Evolutionary conservation across 2,797 vertebrate genomes (phyloP).

Genomic region (Galago senegalensis): DNA sequence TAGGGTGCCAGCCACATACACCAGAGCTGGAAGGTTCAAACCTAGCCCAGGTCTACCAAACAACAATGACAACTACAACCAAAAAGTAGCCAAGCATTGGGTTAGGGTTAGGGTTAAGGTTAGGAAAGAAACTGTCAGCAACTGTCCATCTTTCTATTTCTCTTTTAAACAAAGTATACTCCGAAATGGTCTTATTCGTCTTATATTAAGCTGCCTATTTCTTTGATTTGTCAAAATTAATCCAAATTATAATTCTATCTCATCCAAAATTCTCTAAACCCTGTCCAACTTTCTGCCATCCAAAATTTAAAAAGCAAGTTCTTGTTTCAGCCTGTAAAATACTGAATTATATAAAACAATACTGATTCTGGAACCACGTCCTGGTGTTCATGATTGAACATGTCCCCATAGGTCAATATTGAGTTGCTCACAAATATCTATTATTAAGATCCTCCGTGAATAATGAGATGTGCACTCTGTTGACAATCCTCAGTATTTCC

Average conservation of each 20-base stretch:
- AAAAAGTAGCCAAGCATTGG: too few relatives aligned
- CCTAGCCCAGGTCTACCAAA: too few relatives aligned
- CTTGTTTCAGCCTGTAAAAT: background rate
- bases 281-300: background rate
- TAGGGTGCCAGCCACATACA: too few relatives aligned
- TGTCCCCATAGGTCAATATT: background rate
- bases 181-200: constrained; percentile 27
- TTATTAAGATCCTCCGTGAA: background rate
- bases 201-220: constrained; percentile 32
- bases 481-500: background rate
- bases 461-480: background rate
- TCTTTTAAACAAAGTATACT: background rate
- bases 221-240: constrained; percentile 48
- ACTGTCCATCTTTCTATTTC: background rate
- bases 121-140: background rate
- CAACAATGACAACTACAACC: too few relatives aligned
- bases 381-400: background rate
- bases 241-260: constrained; percentile 30
- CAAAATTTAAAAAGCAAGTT: constrained; percentile 10
- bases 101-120: too few relatives aligned
- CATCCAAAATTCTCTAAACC: background rate
- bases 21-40: too few relatives aligned
- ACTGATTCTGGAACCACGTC: background rate
- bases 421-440: background rate
- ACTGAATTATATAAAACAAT: constrained; percentile 25